Base-by-base conservation (phyloP, 1,140 invertebrate genomes). In the Atta texana region DNA sequence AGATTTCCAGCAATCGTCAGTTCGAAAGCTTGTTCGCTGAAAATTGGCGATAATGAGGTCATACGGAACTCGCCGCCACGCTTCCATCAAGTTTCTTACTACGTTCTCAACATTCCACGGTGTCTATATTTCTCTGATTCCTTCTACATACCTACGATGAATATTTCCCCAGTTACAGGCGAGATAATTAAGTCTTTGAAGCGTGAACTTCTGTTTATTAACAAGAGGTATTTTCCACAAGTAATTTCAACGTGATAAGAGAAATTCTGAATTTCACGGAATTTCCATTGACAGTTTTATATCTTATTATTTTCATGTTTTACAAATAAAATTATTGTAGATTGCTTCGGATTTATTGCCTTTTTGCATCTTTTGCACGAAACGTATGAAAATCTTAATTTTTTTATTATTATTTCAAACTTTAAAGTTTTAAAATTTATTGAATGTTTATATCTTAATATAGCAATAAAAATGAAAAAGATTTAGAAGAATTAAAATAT, bases 31-130 rank as follows among this genome's bases (percentile, higher is more conserved):
- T 7, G 93, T 93, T 39, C 91, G 91, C 66, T 94, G 93, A 71
- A 95, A 94, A 80, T 90, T 91, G 21, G 88, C 89, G 57, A 94
- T 85, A 72, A 95, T 91, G 49, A 93, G 66, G 34, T 94, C 92
- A 8, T 78, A 86, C 2, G 92, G 86, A 63, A 94, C 80, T 53
- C 88, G 71, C 24, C 74, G 66, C 93, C 93, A 95, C 1, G 92
- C 89, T 5, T 92, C 59, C 59, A 91, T 34, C 57, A 94, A 39
- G 0, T 86, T 90, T 28, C 90, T 49, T 3, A 88, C 64, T 31
- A 92, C 92, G 7, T 91, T 91, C 34, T 91, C 85, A 2, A 88
- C 76, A n/a, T 78, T 86, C 93, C 93, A 94, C 69, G 39, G 8
- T 12, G 4, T 0, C n/a, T 64, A 12, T 2, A 2, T 24, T 18